These are phyloP conservation scores for Unio delphinus DNA, from an alignment of 2,888 invertebrate genomes.

Conservation along the genomic window DNA sequence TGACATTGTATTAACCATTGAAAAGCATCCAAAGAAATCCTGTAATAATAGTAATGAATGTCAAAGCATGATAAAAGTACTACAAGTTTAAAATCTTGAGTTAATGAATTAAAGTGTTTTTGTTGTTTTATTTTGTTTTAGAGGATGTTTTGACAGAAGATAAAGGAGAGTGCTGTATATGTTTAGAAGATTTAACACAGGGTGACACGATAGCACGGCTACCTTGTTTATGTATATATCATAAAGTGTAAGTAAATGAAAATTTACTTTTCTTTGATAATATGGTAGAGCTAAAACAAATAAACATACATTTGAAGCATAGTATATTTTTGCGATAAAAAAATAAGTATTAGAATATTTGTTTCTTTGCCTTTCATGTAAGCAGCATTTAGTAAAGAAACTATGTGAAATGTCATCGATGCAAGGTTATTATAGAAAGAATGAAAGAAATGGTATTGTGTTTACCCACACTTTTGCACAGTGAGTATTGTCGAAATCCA, in stretches of 20 bases:
- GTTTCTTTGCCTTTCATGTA: background rate
- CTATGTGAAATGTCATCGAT: no score
- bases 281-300: background rate
- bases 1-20: no score
- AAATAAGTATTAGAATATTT: background rate
- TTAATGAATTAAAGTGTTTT: no score
- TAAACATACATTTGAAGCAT: background rate
- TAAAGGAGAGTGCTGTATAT: slow-evolving; percentile 99
- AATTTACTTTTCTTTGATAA: background rate
- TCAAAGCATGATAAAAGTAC: no score
- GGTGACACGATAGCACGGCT: slow-evolving; percentile 98
- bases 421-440: no score
- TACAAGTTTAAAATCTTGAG: no score
- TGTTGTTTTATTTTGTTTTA: slow-evolving; percentile 74
- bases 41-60: no score
- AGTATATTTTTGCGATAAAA: background rate
- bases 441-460: no score
- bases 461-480: no score
- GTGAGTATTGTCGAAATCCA: no score
- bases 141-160: slow-evolving; percentile 97
- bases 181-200: slow-evolving; percentile 94
- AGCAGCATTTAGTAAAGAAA: no score
- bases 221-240: slow-evolving; percentile 99
- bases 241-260: slow-evolving; percentile 85
- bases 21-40: no score